These are phyloP conservation scores for Limnephilus lunatus DNA, from an alignment of 2,888 invertebrate genomes.

Conservation along the genomic window DNA sequence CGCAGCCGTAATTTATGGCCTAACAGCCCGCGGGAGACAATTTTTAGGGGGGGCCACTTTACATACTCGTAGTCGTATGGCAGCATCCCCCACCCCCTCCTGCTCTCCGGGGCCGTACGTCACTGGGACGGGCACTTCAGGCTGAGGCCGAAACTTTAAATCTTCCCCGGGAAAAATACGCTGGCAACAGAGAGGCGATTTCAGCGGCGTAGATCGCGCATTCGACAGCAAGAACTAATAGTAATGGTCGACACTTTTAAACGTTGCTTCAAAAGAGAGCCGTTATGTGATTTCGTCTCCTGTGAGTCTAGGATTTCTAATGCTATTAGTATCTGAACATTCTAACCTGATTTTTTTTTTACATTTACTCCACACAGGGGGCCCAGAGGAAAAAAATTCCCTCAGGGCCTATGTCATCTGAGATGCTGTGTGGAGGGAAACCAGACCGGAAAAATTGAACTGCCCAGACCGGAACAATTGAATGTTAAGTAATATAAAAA, in stretches of 20 bases:
- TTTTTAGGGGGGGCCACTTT: conserved; percentile 63
- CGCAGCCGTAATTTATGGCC: conserved; percentile 62
- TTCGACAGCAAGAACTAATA: not conserved
- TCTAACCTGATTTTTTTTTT: not conserved
- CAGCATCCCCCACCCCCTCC: not conserved
- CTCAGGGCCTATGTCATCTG: no score
- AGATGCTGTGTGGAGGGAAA: no score
- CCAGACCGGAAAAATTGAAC: no score
- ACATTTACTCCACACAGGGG: no score
- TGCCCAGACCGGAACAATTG: not conserved
- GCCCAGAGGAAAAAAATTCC: no score
- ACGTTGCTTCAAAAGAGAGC: not conserved
- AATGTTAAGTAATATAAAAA: not conserved
- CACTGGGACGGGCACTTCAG: conserved; percentile 23
- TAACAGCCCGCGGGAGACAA: conserved; percentile 58
- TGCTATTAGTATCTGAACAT: not conserved
- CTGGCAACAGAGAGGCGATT: conserved; percentile 5
- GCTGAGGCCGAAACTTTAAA: not conserved
- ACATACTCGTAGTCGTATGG: conserved; percentile 44
- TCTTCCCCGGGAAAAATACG: conserved; percentile 16
- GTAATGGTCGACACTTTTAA: not conserved
- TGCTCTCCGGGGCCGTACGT: not conserved
- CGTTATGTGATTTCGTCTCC: not conserved
- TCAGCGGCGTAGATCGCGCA: not conserved
- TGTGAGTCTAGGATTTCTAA: not conserved